Conservation (phyloP, 2,113 vertebrate species). For the Triplophysa rosa region DNA sequence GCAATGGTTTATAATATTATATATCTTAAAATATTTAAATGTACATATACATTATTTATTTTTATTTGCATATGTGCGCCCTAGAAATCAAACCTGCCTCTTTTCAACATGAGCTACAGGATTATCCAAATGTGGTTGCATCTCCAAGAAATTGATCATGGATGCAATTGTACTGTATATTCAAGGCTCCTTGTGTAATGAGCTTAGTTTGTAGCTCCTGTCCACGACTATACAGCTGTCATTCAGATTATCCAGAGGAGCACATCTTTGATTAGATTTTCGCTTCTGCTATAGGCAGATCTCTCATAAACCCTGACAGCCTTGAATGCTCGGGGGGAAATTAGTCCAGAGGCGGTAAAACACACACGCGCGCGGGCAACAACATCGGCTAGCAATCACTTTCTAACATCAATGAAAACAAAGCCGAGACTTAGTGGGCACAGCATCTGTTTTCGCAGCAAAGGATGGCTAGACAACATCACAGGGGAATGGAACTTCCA, state of each 20-base stretch:
- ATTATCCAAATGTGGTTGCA: background rate
- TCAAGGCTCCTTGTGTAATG: background rate
- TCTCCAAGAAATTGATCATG: background rate
- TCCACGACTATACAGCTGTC: conserved; percentile 33
- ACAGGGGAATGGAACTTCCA: conserved; percentile 5
- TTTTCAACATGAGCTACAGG: no score
- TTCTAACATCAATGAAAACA: conserved; percentile 27
- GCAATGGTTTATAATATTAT: no score
- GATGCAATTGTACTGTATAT: background rate
- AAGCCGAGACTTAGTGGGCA: conserved; percentile 30
- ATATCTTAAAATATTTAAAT: no score
- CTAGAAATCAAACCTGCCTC: no score
- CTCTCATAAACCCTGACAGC: conserved; percentile 25
- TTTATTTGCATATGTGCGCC: no score
- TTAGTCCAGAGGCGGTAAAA: conserved; percentile 14
- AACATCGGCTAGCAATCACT: conserved; percentile 2
- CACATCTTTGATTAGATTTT: conserved; percentile 45
- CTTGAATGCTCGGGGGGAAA: conserved; percentile 17
- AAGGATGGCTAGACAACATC: background rate
- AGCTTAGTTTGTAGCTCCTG: background rate
- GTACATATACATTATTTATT: no score
- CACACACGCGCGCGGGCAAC: background rate
- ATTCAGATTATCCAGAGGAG: conserved; percentile 16
- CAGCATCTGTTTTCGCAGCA: conserved; percentile 26
- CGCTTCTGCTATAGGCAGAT: conserved; percentile 15